phyloP scores from a whole-genome alignment of 2,797 vertebrate genomes.

The Emydoidea blandingii region DNA sequence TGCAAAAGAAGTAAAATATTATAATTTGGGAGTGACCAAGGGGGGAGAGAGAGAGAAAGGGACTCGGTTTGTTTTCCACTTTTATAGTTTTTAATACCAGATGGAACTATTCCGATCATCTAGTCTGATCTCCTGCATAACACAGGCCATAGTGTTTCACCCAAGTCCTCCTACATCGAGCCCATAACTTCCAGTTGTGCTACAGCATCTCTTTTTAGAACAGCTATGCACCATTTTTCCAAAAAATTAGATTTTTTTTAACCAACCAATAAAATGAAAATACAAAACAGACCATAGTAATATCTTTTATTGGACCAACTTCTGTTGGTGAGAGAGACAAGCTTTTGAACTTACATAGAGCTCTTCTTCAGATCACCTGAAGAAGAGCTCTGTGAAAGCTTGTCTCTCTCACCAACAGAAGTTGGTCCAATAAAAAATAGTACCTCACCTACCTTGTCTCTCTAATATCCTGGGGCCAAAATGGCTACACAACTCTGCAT shows the following conservation, averaged over 20 bases:
- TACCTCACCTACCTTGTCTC: not conserved
- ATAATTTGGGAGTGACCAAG: too few relatives aligned
- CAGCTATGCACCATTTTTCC: not conserved
- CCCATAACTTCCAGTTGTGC: too few relatives aligned
- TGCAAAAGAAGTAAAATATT: too few relatives aligned
- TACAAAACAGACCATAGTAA: not conserved
- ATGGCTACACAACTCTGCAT: not conserved
- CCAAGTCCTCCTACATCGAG: not conserved
- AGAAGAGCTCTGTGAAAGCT: not conserved
- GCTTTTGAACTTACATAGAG: not conserved
- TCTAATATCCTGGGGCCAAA: not conserved
- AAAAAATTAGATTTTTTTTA: fast-evolving
- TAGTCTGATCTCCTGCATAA: not conserved
- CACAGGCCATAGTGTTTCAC: fast-evolving
- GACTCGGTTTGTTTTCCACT: not conserved
- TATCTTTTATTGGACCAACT: not conserved
- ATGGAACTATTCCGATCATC: fast-evolving
- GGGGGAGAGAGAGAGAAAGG: too few relatives aligned
- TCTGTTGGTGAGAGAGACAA: too few relatives aligned
- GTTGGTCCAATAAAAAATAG: not conserved
- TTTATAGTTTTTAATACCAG: not conserved
- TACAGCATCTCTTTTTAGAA: not conserved
- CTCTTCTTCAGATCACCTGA: not conserved
- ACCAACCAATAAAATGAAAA: not conserved
- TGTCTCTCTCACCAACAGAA: not conserved